Base-by-base conservation (phyloP, 2,888 invertebrate genomes). In the Ormyrus thymus region DNA sequence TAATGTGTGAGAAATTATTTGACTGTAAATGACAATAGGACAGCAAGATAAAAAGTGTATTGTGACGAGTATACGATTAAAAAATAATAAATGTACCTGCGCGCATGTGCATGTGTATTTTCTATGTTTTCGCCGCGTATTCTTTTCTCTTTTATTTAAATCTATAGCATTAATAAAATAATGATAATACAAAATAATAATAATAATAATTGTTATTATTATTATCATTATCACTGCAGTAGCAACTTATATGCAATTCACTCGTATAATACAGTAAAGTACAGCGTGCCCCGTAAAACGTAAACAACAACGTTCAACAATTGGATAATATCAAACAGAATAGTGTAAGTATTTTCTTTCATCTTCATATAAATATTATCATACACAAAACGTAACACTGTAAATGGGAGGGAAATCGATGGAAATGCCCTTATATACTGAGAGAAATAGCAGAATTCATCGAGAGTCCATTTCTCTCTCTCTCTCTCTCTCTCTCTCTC, bases 251-350 rank as follows among this genome's bases (percentile, higher is more conserved):
- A 79, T 72, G 79, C 75, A 78, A 75, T 77, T 83, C 82, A 81
- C 77, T 81, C 81, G 75, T 84, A 84, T 86, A 85, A 87, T 89
- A 89, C 89, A 89, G 82, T 89, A 87, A 89, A 89, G 89, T 89
- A 89, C 89, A 89, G 86, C 84, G 87, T 88, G 89, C 89, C 89
- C 86, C 85, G 85, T 85, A 87, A 85, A 89, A 88, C 88, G 86
- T 87, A 89, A 89, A 88, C 89, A 89, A 89, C 87, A 89, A 89
- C 84, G 87, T 85, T 89, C 85, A 89, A 89, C 89, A 89, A 88
- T 88, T 84, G 84, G 87, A 89, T 89, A 89, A 89, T 89, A 89
- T 89, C 86, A 88, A 89, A 89, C 89, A 88, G 87, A 89, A 89
- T 88, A 88, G 78, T 82, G 81, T 83, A 82, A 80, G 81, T 82